phyloP scores from a whole-genome alignment of 1,140 invertebrate genomes.

The Maniola jurtina region DNA sequence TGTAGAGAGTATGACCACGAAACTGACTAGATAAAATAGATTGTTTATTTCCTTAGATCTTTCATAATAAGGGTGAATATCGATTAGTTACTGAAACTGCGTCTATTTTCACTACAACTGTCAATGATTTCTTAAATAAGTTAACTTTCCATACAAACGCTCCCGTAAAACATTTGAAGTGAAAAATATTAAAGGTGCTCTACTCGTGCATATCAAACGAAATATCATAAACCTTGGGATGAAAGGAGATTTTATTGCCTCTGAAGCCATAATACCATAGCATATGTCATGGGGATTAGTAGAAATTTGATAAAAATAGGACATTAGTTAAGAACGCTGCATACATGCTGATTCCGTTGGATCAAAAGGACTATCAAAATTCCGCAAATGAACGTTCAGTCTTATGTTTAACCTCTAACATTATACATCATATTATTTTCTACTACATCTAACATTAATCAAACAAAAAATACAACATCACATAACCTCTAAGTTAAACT shows the following conservation, averaged over 20 bases:
- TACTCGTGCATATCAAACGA: conserved; percentile 15
- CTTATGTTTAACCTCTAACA: too few species aligned
- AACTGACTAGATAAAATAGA: too few species aligned
- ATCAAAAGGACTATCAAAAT: neutral
- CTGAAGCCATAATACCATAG: conserved; percentile 27
- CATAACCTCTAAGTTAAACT: too few species aligned
- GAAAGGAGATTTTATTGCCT: conserved; percentile 35
- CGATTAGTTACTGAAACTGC: neutral
- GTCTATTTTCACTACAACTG: neutral
- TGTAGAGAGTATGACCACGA: too few species aligned
- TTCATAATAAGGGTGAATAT: neutral
- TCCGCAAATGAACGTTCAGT: too few species aligned
- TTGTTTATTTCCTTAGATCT: too few species aligned
- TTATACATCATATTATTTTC: too few species aligned
- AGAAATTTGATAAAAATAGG: conserved; percentile 39
- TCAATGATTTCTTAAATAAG: neutral
- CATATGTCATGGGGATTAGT: conserved; percentile 32
- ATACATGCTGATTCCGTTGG: neutral
- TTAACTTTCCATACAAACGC: neutral
- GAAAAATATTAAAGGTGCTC: conserved; percentile 4
- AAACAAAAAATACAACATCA: too few species aligned
- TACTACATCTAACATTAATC: too few species aligned
- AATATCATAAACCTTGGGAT: conserved; percentile 30
- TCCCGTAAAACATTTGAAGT: neutral
- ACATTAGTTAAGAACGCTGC: conserved; percentile 14